Base-by-base conservation (phyloP, 2,113 vertebrate genomes). In the Hippocampus comes region DNA sequence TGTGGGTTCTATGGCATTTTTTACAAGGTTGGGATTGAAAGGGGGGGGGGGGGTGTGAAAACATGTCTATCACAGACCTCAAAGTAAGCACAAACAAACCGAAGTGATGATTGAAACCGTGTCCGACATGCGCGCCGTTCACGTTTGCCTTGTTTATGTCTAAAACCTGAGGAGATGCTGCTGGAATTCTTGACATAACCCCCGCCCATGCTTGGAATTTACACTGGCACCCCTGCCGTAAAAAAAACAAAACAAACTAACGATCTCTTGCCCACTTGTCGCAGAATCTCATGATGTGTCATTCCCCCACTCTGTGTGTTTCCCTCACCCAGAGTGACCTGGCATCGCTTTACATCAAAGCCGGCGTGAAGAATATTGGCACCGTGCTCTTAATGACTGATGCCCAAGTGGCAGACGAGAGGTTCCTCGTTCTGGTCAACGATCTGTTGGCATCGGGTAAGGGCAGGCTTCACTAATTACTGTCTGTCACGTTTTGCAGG, bases 381-480 rank as follows among this genome's bases (percentile, higher is more conserved):
- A 95, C 90, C 0, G 95, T 99, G 67, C 89, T 99, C 72, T 93
- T 99, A 7, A 93, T 99, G 95, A 97, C 95, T 0, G 97, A 99
- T 0, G 87, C 92, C 0, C 97, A 99, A 63, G 91, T 99, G 83
- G 90, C 89, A 0, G 95, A 99, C 0, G 97, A 99, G 79, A 95
- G 93, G 88, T 99, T 98, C 90, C 93, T 99, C 8, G 94, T 98
- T 82, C 92, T 96, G 83, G 88, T 99, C 81, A 99, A 98, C 56
- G 96, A 98, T 86, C 94, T 98, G 71, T 76, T 99, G 90, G 95
- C 95, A 68, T 96, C 96, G 75, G 97, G 96, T 99, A 91, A 81
- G 67, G 51, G 61, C 77, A 56, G 68, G 65, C 68, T 55, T 53
- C 0, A 0, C 67, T 83, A 75, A 82, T 77, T 78, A 74, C 72